Conservation (phyloP, 1,140 invertebrate genomes). For the Orchestia grillus region DNA sequence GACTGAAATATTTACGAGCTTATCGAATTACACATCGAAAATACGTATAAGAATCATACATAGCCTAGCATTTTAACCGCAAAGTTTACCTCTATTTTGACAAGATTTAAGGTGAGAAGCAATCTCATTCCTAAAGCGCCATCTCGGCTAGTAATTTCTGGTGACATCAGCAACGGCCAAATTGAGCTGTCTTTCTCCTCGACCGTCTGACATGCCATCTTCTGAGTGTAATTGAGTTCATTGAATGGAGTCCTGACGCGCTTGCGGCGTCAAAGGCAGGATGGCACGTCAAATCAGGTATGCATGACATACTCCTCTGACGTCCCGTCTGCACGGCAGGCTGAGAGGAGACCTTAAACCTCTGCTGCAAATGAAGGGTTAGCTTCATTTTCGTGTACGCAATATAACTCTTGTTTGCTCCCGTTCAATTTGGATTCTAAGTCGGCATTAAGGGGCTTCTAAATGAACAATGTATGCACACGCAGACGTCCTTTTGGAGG, state of each 20-base stretch:
- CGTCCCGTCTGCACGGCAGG: background rate
- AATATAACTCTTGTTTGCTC: background rate
- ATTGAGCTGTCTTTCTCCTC: background rate
- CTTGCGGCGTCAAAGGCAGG: background rate
- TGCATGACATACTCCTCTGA: background rate
- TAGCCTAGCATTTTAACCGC: background rate
- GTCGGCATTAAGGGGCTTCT: background rate
- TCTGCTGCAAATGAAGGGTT: background rate
- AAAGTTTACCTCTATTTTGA: background rate
- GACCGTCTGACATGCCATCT: background rate
- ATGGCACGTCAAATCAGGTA: background rate
- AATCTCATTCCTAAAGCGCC: background rate
- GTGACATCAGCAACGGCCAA: background rate
- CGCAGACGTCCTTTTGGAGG: background rate
- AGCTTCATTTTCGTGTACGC: background rate
- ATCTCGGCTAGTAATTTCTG: background rate
- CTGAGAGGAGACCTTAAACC: background rate
- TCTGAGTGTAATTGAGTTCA: constrained; percentile 1
- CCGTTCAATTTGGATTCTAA: background rate
- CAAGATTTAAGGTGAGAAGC: background rate
- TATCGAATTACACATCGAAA: background rate
- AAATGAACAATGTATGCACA: background rate
- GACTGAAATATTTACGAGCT: background rate
- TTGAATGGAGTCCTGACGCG: background rate
- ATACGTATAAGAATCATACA: background rate